These are phyloP conservation scores for Drosophila nigrodunni DNA, from an alignment of 1,140 invertebrate species.

Conservation along the genomic window DNA sequence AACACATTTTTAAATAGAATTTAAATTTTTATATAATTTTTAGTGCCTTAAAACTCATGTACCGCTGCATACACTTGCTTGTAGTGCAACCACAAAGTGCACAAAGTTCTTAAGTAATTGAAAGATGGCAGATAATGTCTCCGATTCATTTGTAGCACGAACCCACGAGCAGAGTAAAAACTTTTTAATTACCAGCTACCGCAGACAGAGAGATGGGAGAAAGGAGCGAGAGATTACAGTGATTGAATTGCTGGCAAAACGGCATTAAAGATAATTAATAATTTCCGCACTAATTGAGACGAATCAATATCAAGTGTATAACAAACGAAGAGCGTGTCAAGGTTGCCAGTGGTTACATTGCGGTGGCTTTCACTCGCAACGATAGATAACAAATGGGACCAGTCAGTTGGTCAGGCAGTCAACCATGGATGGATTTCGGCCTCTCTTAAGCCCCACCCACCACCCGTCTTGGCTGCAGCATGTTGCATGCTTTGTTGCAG, in stretches of 20 bases:
- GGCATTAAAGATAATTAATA: constrained; percentile 70
- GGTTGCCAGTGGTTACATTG: constrained; percentile 3
- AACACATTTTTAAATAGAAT: too few relatives aligned
- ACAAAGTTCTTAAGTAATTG: constrained; percentile 33
- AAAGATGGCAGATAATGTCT: constrained; percentile 33
- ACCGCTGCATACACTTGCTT: not conserved
- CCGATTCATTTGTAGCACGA: not conserved
- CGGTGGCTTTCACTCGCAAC: constrained; percentile 57
- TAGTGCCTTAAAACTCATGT: too few relatives aligned
- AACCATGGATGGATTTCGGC: constrained; percentile 33
- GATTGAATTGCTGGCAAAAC: constrained; percentile 25
- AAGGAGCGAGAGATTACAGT: not conserved
- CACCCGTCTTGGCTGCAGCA: not conserved
- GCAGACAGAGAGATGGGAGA: not conserved
- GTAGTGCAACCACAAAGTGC: constrained; percentile 4
- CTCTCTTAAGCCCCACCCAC: too few relatives aligned
- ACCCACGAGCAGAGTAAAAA: not conserved
- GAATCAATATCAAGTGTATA: constrained; percentile 32
- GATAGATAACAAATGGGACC: constrained; percentile 27
- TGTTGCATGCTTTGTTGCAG: constrained; percentile 27
- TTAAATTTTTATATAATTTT: too few relatives aligned
- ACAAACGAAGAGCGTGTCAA: constrained; percentile 34
- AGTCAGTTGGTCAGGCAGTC: constrained; percentile 27
- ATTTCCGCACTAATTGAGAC: constrained; percentile 79
- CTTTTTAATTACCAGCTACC: constrained; percentile 4